A percentile compares a stretch with the other conserved stretches of the same genome.
Evolutionary conservation across 2,888 invertebrate genomes (phyloP).

Genomic region (Phaedon cochleariae): DNA sequence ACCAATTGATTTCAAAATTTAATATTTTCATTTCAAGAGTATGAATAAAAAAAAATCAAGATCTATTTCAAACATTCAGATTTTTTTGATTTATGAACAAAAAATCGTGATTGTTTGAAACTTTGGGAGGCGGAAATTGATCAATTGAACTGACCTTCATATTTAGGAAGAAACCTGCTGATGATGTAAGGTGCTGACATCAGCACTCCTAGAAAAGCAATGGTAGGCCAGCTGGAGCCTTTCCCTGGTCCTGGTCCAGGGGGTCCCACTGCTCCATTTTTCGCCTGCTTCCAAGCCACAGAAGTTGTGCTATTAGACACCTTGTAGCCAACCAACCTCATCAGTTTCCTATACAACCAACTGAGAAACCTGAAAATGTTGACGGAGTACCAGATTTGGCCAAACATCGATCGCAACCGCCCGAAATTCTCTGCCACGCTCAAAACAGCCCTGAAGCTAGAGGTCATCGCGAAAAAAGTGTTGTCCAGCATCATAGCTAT

Average conservation of each 20-base stretch:
- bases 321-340: conserved; percentile 72
- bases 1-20: no score
- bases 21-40: no score
- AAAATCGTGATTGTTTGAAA: no score
- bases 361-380: conserved; percentile 81
- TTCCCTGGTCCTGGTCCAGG: conserved; percentile 49
- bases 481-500: conserved; percentile 97
- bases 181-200: conserved; percentile 93
- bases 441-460: conserved; percentile 87
- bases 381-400: conserved; percentile 87
- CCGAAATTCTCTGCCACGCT: conserved; percentile 97
- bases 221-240: conserved; percentile 83
- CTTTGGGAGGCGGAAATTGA: no score
- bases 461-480: conserved; percentile 94
- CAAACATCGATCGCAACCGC: conserved; percentile 81
- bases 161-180: conserved; percentile 78
- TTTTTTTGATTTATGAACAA: no score
- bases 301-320: conserved; percentile 53
- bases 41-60: no score
- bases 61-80: no score
- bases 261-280: conserved; percentile 52
- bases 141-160: conserved; percentile 68
- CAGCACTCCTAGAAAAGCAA: conserved; percentile 88
- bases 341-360: conserved; percentile 82
- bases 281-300: conserved; percentile 63